A percentile compares a stretch with the other conserved stretches of the same genome.
These are phyloP conservation scores for Limnephilus rhombicus DNA, from an alignment of 2,888 invertebrate species.

Conservation along the genomic window DNA sequence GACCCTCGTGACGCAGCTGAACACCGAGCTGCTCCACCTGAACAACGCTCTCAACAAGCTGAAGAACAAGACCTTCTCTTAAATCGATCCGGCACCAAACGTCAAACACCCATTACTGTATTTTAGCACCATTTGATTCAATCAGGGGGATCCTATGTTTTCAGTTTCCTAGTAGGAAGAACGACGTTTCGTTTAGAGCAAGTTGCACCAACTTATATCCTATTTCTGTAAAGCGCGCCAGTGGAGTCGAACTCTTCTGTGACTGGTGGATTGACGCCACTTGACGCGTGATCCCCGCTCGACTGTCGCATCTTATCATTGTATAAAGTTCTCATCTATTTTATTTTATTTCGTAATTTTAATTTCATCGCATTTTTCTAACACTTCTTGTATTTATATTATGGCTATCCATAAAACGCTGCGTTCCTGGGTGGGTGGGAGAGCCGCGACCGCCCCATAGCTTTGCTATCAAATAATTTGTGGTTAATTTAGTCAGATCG, in stretches of 20 bases:
- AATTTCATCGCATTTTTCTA: conserved; percentile 53
- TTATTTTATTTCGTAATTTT: conserved; percentile 54
- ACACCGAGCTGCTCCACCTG: conserved; percentile 91
- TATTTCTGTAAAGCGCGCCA: background rate
- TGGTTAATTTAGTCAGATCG: conserved; percentile 58
- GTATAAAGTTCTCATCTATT: conserved; percentile 64
- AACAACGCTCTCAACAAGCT: conserved; percentile 93
- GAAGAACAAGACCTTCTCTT: conserved; percentile 82
- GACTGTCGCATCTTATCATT: conserved; percentile 63
- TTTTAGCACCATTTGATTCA: conserved; percentile 55
- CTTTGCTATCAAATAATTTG: conserved; percentile 58
- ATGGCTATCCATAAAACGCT: conserved; percentile 40
- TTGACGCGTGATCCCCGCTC: conserved; percentile 49
- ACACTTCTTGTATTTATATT: conserved; percentile 56
- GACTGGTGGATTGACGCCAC: background rate
- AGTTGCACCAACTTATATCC: background rate
- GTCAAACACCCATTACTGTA: conserved; percentile 36
- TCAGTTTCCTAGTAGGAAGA: conserved; percentile 8
- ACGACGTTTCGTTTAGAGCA: background rate
- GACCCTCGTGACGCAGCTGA: conserved; percentile 88
- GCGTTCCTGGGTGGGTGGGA: conserved; percentile 30
- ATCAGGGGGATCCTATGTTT: conserved; percentile 52
- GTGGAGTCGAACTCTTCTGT: background rate
- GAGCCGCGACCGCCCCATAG: background rate
- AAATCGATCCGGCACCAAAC: conserved; percentile 69